Evolutionary conservation across 2,113 vertebrate species (phyloP).

Genomic region (Oncorhynchus tshawytscha): DNA sequence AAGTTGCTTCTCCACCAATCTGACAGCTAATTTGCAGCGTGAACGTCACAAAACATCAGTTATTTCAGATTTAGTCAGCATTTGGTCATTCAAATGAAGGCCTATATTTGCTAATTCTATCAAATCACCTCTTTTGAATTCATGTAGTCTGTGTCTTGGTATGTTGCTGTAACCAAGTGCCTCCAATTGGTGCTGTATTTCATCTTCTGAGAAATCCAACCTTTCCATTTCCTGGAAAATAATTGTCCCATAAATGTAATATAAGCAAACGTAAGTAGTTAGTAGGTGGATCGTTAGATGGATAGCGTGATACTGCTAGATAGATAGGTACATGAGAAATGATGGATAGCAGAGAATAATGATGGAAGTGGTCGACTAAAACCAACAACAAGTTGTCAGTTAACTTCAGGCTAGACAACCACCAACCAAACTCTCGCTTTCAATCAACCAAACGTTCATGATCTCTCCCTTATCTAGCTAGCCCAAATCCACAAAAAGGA

Average conservation of each 20-base stretch:
- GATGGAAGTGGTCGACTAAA: no score
- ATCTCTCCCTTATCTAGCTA: no score
- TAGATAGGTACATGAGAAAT: no score
- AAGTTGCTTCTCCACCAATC: not conserved
- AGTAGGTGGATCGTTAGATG: no score
- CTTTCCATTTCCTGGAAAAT: conserved; percentile 57
- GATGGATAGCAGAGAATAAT: no score
- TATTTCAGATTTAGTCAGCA: not conserved
- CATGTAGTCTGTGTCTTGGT: conserved; percentile 61
- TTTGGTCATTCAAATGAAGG: not conserved
- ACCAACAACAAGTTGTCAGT: no score
- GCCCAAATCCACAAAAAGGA: no score
- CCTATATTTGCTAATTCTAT: not conserved
- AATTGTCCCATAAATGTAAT: not conserved
- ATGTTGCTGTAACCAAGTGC: conserved; percentile 71
- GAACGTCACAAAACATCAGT: not conserved
- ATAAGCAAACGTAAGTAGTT: not conserved
- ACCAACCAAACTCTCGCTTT: no score
- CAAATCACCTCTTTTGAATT: conserved; percentile 72
- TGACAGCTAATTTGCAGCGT: not conserved
- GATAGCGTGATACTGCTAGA: no score
- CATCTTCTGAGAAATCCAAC: conserved; percentile 72
- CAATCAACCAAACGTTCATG: no score
- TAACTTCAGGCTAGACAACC: no score
- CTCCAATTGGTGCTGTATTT: conserved; percentile 68